Evolutionary conservation across 2,888 invertebrate species (phyloP).

Genomic region (Heliconius erato): DNA sequence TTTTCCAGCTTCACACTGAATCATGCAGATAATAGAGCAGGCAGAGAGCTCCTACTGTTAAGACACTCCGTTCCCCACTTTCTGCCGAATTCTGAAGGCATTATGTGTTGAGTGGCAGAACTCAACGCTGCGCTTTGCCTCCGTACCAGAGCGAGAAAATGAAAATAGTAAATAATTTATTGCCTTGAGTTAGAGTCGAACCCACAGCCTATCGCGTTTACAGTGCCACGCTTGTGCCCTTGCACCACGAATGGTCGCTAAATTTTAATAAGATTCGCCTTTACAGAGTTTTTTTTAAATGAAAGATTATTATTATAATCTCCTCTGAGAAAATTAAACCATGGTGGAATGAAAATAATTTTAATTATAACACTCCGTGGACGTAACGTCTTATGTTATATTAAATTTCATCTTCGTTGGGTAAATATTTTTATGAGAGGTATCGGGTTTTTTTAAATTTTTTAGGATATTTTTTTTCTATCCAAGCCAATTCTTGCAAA

Average conservation of each 20-base stretch:
- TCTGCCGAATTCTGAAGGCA: no score
- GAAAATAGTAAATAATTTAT: background rate
- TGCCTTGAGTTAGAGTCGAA: background rate
- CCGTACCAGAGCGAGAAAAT: background rate
- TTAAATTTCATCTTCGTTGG: slow-evolving; percentile 4
- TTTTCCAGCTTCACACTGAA: background rate
- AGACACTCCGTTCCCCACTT: no score
- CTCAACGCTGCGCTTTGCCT: no score
- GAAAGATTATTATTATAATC: background rate
- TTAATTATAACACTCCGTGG: background rate
- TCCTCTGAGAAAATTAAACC: background rate
- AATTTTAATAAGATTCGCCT: background rate
- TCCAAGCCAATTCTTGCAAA: background rate
- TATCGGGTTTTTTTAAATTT: background rate
- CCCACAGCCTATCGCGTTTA: background rate
- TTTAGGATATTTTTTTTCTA: background rate
- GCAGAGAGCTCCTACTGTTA: no score
- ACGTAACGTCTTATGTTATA: slow-evolving; percentile 6
- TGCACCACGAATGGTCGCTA: background rate
- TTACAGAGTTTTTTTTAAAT: background rate
- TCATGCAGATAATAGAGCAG: no score
- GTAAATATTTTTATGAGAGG: background rate
- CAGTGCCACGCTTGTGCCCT: background rate
- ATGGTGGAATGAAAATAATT: background rate
- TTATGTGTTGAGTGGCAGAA: no score